phyloP scores from a whole-genome alignment of 2,113 vertebrate genomes.

The Myiagra hebetior region DNA sequence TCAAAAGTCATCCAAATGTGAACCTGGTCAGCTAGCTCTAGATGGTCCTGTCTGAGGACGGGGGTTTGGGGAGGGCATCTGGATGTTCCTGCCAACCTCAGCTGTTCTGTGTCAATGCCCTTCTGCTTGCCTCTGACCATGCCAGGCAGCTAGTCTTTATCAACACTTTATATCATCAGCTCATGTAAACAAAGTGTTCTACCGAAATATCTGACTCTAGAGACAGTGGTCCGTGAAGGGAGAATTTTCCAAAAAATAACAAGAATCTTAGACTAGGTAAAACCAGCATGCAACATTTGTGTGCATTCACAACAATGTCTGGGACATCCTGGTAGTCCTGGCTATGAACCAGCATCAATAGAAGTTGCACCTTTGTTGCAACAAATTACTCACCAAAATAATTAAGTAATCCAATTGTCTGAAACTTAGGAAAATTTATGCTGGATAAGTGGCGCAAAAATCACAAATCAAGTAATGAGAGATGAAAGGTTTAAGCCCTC shows the following conservation, averaged over 20 bases:
- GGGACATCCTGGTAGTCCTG: neutral
- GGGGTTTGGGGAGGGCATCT: neutral
- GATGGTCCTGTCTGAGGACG: neutral
- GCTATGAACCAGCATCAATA: neutral
- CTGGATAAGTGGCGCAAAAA: neutral
- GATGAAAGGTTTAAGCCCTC: neutral
- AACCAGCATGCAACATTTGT: neutral
- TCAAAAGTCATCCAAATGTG: neutral
- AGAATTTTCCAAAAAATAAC: neutral
- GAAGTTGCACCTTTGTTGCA: neutral
- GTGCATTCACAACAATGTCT: neutral
- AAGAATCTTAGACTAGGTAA: neutral
- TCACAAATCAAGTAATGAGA: neutral
- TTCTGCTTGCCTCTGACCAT: neutral
- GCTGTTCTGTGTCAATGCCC: neutral
- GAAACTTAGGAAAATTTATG: neutral
- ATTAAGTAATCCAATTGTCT: neutral
- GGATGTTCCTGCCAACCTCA: neutral
- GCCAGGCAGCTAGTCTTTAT: neutral
- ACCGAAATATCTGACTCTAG: neutral
- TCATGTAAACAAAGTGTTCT: neutral
- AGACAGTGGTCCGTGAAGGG: neutral
- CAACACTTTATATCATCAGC: neutral
- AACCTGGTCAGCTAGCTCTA: neutral
- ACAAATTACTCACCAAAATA: neutral